Base-by-base conservation (phyloP, 1,140 invertebrate species). In the Monomorium pharaonis region DNA sequence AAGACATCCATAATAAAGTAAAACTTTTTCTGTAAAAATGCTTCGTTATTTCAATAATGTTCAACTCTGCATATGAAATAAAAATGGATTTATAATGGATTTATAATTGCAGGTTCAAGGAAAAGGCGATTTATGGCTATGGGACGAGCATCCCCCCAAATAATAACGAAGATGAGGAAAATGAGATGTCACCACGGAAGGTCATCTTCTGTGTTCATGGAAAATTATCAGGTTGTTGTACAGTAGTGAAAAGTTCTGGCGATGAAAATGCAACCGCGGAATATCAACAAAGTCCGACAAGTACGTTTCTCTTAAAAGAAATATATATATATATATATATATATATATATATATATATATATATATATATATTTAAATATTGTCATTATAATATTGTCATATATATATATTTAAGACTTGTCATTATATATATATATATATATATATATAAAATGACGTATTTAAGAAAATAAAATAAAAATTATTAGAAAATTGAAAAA, bases 121-220 rank as follows among this genome's bases (percentile, higher is more conserved):
- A 95, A 63, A 94, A 94, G 67, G 94, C 94, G 14, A 86, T 92
- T 14, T 95, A 94, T 65, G 94, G 94, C 10, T 95, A 95, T 74
- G 95, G 95, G 7, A 95, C 95, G 0, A 95, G 92, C 42, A 93
- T 95, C 16, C 94, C 94, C 1, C 94, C 92, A 54, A 93, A 92
- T 30, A 94, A 94, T 83, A 93, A 95, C 56, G 42, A 47, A 1
- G 91, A 94, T 27, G 92, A 93, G 0, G 92, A 92, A 30, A 74
- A 70, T 7, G 70, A 84, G 0, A n/a, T 56, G 1, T 62, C 91
- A 0, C 84, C 94, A 14, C 94, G 94, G 84, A 94, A 94, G 84
- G 94, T 96, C 12, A 95, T 96, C 18, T 96, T 95, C 86, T 96
- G 96, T 65, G 94, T 96, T 0, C 95, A 96, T 84, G 96, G 96